Evolutionary conservation across 2,113 vertebrate species (phyloP).

Genomic region (Microcebus jonahi): DNA sequence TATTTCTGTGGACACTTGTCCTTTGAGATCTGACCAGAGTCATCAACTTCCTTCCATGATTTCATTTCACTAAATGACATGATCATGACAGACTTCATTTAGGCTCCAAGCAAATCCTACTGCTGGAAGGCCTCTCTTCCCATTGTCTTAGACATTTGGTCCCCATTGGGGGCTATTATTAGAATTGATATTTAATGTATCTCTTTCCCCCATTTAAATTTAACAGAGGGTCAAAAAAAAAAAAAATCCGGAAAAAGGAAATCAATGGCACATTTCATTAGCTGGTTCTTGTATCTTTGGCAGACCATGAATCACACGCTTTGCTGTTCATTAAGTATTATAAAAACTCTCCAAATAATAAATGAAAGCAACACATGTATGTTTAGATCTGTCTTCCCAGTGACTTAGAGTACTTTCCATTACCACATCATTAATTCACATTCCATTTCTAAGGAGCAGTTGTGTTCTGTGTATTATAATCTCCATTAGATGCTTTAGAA

Average conservation of each 20-base stretch:
- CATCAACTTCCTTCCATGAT: background rate
- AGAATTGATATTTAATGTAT: slow-evolving; percentile 67
- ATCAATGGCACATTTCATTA: slow-evolving; percentile 69
- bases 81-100: background rate
- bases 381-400: background rate
- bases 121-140: background rate
- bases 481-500: background rate
- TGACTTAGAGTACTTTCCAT: background rate
- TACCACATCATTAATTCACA: background rate
- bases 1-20: background rate
- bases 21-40: background rate
- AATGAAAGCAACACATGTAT: background rate
- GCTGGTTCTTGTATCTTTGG: background rate
- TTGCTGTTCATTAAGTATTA: background rate
- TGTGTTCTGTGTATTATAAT: background rate
- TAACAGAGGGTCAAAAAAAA: slow-evolving; percentile 58
- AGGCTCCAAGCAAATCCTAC: slow-evolving; percentile 18
- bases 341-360: slow-evolving; percentile 29
- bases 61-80: slow-evolving; percentile 31
- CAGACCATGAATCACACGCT: slow-evolving; percentile 10
- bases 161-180: slow-evolving; percentile 54
- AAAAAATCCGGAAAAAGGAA: slow-evolving; percentile 53
- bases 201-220: slow-evolving; percentile 56
- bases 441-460: background rate
- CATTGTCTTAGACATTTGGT: slow-evolving; percentile 5